A percentile compares a stretch with the other conserved stretches of the same genome.
Conservation (phyloP, 2,797 vertebrate genomes). For the Mionectes olivaceus region DNA sequence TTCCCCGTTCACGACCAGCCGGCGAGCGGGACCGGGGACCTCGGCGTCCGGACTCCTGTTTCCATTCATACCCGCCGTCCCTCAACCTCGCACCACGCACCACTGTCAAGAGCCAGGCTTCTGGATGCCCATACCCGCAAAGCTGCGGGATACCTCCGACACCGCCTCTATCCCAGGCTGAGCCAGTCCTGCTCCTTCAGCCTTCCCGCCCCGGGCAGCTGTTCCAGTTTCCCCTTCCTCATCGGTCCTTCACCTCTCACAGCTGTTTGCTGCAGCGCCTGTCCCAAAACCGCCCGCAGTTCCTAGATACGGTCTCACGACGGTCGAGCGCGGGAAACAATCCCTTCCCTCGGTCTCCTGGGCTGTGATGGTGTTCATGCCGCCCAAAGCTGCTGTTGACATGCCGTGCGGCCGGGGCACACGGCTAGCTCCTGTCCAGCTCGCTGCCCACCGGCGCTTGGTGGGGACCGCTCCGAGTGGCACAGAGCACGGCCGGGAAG, state of each 20-base stretch:
- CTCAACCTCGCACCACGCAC: not conserved
- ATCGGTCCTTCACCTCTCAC: not conserved
- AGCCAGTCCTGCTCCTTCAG: not conserved
- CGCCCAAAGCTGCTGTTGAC: not conserved
- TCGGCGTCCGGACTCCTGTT: not conserved
- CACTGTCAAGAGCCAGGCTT: not conserved
- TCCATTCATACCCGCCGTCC: not conserved
- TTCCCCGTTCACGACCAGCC: not conserved
- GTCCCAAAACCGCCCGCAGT: not conserved
- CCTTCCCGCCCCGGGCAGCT: not conserved
- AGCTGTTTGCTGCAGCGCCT: not conserved
- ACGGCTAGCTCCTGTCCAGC: not conserved
- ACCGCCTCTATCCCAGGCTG: not conserved
- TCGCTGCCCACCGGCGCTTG: not conserved
- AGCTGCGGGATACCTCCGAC: not conserved
- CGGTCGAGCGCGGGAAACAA: not conserved
- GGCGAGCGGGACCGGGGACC: too few species aligned
- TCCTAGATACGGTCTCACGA: not conserved
- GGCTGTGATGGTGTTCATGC: accelerated
- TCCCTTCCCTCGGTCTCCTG: not conserved
- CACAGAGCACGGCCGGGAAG: not conserved
- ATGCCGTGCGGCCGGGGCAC: not conserved
- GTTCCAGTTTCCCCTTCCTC: not conserved
- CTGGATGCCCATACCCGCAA: not conserved
- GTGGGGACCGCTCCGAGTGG: not conserved